A percentile compares a stretch with the other conserved stretches of the same genome.
Evolutionary conservation across 1,140 invertebrate species (phyloP).

Genomic region (honey bee (Apis mellifera)): Amel_HAv3.1 CM009936.2:12873001-12873500

Average conservation of each 20-base stretch:
- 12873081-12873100: not conserved
- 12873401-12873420: conserved; percentile 64
- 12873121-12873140: not conserved
- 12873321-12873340: conserved; percentile 63
- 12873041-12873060: not conserved
- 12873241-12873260: too few relatives aligned
- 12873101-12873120: not conserved
- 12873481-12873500: conserved; percentile 64
- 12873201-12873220: not conserved
- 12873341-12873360: conserved; percentile 66
- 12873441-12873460: conserved; percentile 70
- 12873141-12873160: not conserved
- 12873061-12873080: not conserved
- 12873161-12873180: not conserved
- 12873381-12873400: conserved; percentile 30
- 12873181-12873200: not conserved
- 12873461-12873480: conserved; percentile 65
- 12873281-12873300: not conserved
- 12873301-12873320: conserved; percentile 46
- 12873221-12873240: not conserved
- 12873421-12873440: conserved; percentile 69
- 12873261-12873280: not conserved
- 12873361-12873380: conserved; percentile 68
- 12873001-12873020: too few relatives aligned
- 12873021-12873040: too few relatives aligned